phyloP scores from a whole-genome alignment of 2,888 invertebrate genomes.

The Tetanocera ferruginea region DNA sequence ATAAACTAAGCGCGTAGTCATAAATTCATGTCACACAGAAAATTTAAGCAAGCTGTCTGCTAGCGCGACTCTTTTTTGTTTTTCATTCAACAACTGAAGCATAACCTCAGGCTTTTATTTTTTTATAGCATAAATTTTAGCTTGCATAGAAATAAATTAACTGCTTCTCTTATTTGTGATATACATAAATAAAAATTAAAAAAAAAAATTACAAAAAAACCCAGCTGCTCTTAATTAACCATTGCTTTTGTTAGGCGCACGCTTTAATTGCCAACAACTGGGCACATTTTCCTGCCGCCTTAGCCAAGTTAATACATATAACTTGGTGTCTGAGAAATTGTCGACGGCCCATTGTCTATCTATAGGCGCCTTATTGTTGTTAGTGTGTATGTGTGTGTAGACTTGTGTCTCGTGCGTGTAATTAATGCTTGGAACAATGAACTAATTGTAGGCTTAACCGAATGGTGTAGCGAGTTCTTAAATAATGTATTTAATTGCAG shows the following conservation, averaged over 20 bases:
- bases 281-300: neutral
- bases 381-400: neutral
- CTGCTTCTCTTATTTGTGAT: neutral
- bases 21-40: too few species aligned
- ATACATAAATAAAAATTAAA: neutral
- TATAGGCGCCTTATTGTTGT: neutral
- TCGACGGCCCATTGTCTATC: neutral
- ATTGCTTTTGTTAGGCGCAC: neutral
- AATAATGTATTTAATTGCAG: neutral
- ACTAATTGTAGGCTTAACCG: neutral
- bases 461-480: neutral
- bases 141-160: neutral
- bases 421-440: neutral
- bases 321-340: neutral
- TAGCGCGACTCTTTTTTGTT: too few species aligned
- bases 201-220: neutral
- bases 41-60: too few species aligned
- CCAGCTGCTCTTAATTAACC: constrained; percentile 2
- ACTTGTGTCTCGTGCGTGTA: neutral
- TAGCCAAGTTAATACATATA: neutral
- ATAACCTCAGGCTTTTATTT: neutral
- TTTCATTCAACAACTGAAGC: neutral
- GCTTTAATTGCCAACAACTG: constrained; percentile 7
- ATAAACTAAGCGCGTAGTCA: too few species aligned
- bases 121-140: neutral